These are phyloP conservation scores for Danio choprae DNA, from an alignment of 2,797 vertebrate genomes.

Conservation along the genomic window DNA sequence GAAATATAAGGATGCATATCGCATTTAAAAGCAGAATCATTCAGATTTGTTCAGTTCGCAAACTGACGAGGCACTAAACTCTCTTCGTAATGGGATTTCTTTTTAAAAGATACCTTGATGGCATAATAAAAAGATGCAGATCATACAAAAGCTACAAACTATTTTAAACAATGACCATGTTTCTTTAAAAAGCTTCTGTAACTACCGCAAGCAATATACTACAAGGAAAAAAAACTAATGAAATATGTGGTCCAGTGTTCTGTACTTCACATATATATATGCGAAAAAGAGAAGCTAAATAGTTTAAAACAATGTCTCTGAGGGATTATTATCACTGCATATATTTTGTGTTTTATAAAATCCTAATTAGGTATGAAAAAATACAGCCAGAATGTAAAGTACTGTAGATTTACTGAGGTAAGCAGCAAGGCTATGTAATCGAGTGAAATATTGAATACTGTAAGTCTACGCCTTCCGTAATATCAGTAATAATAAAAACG, in stretches of 20 bases:
- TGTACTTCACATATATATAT: not conserved
- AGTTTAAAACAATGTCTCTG: not conserved
- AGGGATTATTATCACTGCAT: not conserved
- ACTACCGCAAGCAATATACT: not conserved
- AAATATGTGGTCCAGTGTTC: conserved; percentile 34
- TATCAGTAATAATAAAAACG: not conserved
- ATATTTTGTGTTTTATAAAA: not conserved
- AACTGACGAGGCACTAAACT: conserved; percentile 26
- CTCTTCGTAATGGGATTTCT: not conserved
- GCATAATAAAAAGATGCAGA: not conserved
- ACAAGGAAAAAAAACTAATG: not conserved
- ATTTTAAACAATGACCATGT: not conserved
- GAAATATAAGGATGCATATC: not conserved
- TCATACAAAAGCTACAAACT: not conserved
- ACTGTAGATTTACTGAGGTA: conserved; percentile 16
- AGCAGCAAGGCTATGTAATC: not conserved
- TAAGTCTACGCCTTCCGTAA: not conserved
- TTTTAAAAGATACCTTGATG: not conserved
- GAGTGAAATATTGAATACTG: not conserved
- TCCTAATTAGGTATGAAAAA: conserved; percentile 26
- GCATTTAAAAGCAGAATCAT: conserved; percentile 14
- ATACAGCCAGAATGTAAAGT: not conserved
- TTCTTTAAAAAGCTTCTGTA: not conserved
- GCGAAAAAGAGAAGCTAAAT: not conserved
- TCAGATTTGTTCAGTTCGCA: not conserved